Conservation (phyloP, 2,797 vertebrate genomes). For the Glossophaga mutica region DNA sequence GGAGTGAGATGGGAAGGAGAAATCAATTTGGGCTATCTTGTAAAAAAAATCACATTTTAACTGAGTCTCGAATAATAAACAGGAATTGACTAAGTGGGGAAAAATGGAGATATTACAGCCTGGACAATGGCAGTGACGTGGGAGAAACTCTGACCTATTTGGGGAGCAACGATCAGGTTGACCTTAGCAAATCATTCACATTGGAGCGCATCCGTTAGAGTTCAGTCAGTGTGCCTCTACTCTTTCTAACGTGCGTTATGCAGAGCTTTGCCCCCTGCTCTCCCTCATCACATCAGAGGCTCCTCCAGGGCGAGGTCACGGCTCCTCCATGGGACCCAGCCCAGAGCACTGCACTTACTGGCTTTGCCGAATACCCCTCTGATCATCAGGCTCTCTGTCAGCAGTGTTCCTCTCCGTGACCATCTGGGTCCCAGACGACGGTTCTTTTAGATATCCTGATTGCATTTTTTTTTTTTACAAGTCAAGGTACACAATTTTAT, state of each 20-base stretch:
- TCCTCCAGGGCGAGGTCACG: background rate
- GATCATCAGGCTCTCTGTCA: background rate
- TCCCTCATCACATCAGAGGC: background rate
- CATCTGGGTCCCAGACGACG: background rate
- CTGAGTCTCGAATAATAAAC: background rate
- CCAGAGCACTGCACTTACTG: background rate
- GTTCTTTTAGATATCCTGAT: background rate
- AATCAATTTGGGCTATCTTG: background rate
- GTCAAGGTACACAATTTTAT: background rate
- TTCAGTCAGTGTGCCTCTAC: background rate
- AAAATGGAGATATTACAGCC: background rate
- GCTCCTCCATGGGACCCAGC: background rate
- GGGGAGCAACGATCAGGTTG: background rate
- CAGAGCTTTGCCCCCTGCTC: background rate
- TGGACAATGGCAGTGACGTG: background rate
- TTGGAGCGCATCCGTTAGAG: background rate
- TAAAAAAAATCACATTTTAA: background rate
- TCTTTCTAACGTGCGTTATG: background rate
- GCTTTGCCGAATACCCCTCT: background rate
- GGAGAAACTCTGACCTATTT: background rate
- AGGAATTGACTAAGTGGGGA: background rate
- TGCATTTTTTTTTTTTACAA: slow-evolving; percentile 6
- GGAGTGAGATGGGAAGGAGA: background rate
- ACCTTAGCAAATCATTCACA: background rate
- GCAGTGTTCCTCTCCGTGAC: background rate